These are phyloP conservation scores for Gymnoscelis rufifasciata DNA, from an alignment of 2,888 invertebrate species.

Conservation along the genomic window DNA sequence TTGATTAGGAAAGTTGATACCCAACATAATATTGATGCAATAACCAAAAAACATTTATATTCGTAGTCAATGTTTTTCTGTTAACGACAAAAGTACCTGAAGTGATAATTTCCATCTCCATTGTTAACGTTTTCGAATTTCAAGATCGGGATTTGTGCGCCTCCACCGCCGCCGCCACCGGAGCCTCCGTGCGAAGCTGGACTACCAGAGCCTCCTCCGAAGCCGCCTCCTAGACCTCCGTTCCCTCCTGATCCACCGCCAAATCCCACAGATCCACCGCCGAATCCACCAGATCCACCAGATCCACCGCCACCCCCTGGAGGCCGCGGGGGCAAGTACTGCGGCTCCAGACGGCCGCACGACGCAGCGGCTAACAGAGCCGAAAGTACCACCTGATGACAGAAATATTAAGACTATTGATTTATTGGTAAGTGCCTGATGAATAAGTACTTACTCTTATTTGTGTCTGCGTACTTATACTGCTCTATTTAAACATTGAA, in stretches of 20 bases:
- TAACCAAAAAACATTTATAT: too few species aligned
- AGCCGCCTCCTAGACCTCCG: conserved; percentile 32
- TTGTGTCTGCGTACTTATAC: too few species aligned
- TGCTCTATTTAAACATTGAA: too few species aligned
- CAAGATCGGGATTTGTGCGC: too few species aligned
- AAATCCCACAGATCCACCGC: conserved; percentile 32
- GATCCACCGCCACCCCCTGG: conserved; percentile 34
- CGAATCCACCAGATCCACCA: conserved; percentile 36
- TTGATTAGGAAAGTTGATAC: too few species aligned
- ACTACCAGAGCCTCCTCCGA: conserved; percentile 45
- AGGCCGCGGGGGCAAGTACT: conserved; percentile 41
- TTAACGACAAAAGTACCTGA: too few species aligned
- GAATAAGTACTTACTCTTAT: too few species aligned
- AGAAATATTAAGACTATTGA: background rate
- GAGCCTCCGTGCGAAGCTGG: conserved; percentile 26
- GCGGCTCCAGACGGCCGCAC: conserved; percentile 50
- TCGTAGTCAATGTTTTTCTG: too few species aligned
- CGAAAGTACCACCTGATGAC: conserved; percentile 41
- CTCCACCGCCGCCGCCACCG: conserved; percentile 38
- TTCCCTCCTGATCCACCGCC: conserved; percentile 49
- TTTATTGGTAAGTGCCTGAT: background rate
- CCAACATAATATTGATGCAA: too few species aligned
- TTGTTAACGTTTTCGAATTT: too few species aligned
- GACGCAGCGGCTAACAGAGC: conserved; percentile 52
- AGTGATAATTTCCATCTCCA: conserved; percentile 82